A percentile compares a stretch with the other conserved stretches of the same genome.
Evolutionary conservation across 2,797 vertebrate genomes (phyloP).

Genomic region (Pogoniulus pusillus): DNA sequence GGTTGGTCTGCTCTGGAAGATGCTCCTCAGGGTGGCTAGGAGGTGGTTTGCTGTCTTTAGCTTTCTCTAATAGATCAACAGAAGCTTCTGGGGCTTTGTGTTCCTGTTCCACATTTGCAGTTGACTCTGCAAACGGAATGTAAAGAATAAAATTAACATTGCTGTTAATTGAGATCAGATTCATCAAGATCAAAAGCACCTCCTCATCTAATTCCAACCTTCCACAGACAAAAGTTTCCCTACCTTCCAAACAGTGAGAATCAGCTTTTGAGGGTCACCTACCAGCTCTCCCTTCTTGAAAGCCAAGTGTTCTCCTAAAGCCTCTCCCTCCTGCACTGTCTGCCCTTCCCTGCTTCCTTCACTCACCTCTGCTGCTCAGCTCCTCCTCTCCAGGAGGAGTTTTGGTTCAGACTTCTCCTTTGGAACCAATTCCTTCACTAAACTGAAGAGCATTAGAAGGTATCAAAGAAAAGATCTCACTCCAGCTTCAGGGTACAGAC

Average conservation of each 20-base stretch:
- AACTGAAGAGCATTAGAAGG: neutral
- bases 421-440: neutral
- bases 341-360: neutral
- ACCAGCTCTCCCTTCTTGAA: neutral
- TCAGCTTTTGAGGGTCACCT: neutral
- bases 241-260: neutral
- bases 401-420: neutral
- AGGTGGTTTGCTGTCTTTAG: neutral
- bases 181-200: neutral
- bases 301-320: neutral
- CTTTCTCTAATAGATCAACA: neutral
- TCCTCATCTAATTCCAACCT: neutral
- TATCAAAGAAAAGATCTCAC: no score
- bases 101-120: neutral
- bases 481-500: no score
- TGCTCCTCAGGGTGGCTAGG: neutral
- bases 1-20: neutral
- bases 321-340: neutral
- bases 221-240: neutral
- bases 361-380: neutral
- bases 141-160: neutral
- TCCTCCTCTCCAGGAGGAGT: neutral
- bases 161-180: neutral
- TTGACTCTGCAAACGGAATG: neutral
- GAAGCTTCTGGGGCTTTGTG: neutral